Evolutionary conservation across 2,797 vertebrate species (phyloP).

Genomic region (Crax fasciolata): DNA sequence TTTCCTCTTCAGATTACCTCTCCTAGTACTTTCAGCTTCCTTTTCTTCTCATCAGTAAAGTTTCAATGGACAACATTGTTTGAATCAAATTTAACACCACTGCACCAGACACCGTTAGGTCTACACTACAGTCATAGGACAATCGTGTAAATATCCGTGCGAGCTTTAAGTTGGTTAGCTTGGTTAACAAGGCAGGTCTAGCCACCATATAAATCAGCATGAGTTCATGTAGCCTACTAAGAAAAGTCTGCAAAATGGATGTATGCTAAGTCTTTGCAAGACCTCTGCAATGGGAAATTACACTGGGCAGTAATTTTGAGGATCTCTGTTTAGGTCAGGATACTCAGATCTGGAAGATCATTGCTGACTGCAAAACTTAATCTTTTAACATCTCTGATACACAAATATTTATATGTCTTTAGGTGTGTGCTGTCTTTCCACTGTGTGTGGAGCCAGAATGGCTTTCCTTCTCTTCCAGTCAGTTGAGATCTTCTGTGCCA

Average conservation of each 20-base stretch:
- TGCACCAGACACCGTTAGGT: not conserved
- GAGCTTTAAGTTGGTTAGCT: not conserved
- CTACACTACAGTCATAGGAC: not conserved
- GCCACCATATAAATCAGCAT: not conserved
- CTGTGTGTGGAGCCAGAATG: not conserved
- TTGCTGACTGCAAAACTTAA: not conserved
- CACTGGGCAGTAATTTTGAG: not conserved
- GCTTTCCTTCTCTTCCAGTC: not conserved
- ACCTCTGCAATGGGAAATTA: not conserved
- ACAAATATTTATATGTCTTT: not conserved
- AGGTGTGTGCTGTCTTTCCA: accelerated
- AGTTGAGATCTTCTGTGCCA: not conserved
- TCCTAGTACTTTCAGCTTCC: not conserved
- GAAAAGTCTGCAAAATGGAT: not conserved
- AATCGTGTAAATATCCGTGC: not conserved
- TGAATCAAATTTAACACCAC: not conserved
- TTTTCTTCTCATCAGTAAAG: not conserved
- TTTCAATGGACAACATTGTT: not conserved
- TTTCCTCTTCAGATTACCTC: not conserved
- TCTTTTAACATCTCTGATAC: not conserved
- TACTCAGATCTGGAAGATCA: not conserved
- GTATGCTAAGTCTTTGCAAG: not conserved
- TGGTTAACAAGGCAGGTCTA: not conserved
- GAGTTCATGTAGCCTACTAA: not conserved
- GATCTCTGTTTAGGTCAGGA: not conserved